Evolutionary conservation across 92 coral and sea anemone species (phyloP).

Genomic region (Siderastrea siderea): DNA sequence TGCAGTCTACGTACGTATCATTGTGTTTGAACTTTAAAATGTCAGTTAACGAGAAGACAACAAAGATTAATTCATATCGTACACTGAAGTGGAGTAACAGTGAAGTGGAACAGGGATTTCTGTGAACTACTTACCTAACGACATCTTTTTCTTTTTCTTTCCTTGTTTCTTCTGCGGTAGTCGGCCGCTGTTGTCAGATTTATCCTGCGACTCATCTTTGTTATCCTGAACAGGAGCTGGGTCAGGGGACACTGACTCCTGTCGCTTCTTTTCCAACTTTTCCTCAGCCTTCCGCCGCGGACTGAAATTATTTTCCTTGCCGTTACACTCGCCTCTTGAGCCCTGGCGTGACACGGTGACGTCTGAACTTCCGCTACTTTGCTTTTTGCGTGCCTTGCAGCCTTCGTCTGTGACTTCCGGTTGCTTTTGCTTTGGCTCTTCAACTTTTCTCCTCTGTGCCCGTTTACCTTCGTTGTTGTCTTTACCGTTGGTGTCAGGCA

Average conservation of each 20-base stretch:
- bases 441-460: slow-evolving; percentile 17
- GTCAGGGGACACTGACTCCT: slow-evolving; percentile 32
- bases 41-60: neutral
- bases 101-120: neutral
- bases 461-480: slow-evolving; percentile 29
- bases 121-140: slow-evolving; percentile 40
- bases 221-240: slow-evolving; percentile 7
- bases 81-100: too few relatives aligned
- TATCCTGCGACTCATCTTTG: slow-evolving; percentile 24
- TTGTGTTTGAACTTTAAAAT: neutral
- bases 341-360: slow-evolving; percentile 36
- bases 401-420: slow-evolving; percentile 34
- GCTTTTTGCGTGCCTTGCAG: slow-evolving; percentile 42
- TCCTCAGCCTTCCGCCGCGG: slow-evolving; percentile 50
- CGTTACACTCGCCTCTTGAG: slow-evolving; percentile 25
- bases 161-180: slow-evolving; percentile 58
- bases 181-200: slow-evolving; percentile 28
- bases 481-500: neutral
- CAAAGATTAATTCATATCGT: neutral
- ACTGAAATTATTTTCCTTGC: slow-evolving; percentile 38
- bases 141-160: slow-evolving; percentile 59
- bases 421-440: slow-evolving; percentile 31
- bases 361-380: slow-evolving; percentile 25
- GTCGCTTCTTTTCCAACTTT: slow-evolving; percentile 44
- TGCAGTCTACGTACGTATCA: neutral